Evolutionary conservation across 2,888 invertebrate genomes (phyloP), one percentile per base, ranked within the genome.

Genomic region (Philonicus albiceps): DNA sequence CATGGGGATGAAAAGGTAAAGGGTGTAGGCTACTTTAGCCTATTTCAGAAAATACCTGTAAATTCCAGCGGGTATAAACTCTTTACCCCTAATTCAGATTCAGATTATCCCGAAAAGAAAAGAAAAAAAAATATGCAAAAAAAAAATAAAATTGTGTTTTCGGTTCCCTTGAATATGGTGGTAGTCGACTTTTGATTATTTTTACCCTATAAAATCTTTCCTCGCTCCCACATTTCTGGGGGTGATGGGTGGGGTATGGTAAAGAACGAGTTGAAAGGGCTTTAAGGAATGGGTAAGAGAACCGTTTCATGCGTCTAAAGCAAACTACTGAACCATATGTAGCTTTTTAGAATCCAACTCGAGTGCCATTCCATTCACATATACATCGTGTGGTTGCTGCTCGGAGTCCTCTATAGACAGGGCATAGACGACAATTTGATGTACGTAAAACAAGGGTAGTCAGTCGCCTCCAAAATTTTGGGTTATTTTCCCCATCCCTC

Each of bases 281-380:
- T 13, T 43, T 3, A 16, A 3, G 40, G 40, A 3, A n/a, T 6
- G 6, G 2, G 49, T 49, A 5, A n/a, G n/a, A n/a, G n/a, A 4
- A 16, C n/a, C 49, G 7, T 19, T 19, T 30, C 53, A 30, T 80
- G 80, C 53, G 80, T 80, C 80, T 80, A 55, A 49, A 80, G 53
- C 55, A 80, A 40, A 80, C 80, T 80, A 53, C 80, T 80, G 80
- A 80, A 80, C 80, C 80, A 80, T 53, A 80, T 80, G 80, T 78
- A 80, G 53, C 80, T 80, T 55, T 80, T 80, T 80, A 55, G 53
- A 53, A 53, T 31, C 80, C 30, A 7, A 53, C n/a, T 6, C 27
- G 40, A 53, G 53, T 22, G 40, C 37, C 40, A 76, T 27, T 40
- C 34, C 34, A n/a, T 19, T 40, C 30, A 31, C 80, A 75, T 75